Conservation (phyloP, 2,113 vertebrate species). For the Gymnarchus niloticus region DNA sequence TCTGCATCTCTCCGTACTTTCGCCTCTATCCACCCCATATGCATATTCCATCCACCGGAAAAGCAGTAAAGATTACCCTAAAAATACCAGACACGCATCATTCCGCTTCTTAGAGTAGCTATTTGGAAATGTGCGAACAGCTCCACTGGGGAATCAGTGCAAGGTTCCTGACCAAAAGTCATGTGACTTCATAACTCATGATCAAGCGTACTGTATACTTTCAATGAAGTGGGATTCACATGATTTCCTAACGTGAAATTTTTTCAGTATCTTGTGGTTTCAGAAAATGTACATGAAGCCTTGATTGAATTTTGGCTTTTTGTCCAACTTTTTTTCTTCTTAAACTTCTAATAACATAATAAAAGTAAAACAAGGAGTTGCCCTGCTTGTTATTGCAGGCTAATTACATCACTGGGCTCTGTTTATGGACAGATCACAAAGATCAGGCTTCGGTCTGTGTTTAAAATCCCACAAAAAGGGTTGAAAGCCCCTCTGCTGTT, state of each 20-base stretch:
- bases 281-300: neutral
- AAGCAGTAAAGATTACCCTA: neutral
- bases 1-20: neutral
- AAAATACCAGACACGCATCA: neutral
- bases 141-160: neutral
- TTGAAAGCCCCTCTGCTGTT: too few relatives aligned
- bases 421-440: neutral
- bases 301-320: neutral
- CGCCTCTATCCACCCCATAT: neutral
- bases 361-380: neutral
- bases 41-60: neutral
- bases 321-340: too few relatives aligned
- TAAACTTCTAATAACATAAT: neutral
- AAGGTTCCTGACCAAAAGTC: neutral
- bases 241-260: neutral
- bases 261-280: neutral
- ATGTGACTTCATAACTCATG: neutral
- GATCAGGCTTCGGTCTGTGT: neutral
- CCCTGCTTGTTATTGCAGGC: slow-evolving; percentile 2
- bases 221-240: neutral
- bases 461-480: neutral
- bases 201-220: neutral
- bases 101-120: neutral
- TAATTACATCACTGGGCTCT: slow-evolving; percentile 8
- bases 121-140: neutral